Evolutionary conservation across 2,797 vertebrate species (phyloP).

Genomic region (Hyperoplus lanceolatus): DNA sequence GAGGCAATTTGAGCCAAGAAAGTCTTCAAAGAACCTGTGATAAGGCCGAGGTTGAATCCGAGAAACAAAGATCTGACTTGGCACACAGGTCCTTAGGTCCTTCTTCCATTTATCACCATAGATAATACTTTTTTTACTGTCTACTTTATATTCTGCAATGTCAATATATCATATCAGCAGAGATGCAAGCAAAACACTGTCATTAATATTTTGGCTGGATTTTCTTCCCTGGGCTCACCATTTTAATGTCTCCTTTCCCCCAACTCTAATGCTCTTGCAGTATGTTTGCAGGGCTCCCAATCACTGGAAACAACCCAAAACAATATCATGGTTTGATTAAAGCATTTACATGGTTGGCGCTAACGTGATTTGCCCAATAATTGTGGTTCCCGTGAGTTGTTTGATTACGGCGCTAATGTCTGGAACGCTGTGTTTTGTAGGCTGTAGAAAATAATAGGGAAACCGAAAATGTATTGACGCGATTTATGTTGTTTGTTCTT

Average conservation of each 20-base stretch:
- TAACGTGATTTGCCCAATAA: conserved; percentile 54
- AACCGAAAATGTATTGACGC: not conserved
- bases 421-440: conserved; percentile 23
- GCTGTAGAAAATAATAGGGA: conserved; percentile 8
- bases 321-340: conserved; percentile 57
- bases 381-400: conserved; percentile 37
- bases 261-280: conserved; percentile 16
- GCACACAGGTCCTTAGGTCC: not conserved
- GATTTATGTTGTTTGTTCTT: conserved; percentile 3
- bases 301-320: conserved; percentile 51
- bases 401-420: conserved; percentile 49
- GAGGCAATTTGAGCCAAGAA: conserved; percentile 28
- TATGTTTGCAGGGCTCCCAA: conserved; percentile 33
- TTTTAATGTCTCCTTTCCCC: conserved; percentile 6
- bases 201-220: conserved; percentile 34
- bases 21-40: conserved; percentile 30
- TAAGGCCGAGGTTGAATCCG: conserved; percentile 38
- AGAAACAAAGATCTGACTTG: conserved; percentile 15
- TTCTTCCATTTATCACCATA: not conserved
- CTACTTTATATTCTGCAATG: conserved; percentile 25
- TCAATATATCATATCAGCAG: conserved; percentile 3
- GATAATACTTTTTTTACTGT: conserved; percentile 9
- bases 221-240: not conserved
- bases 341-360: conserved; percentile 44
- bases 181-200: conserved; percentile 12